Percentiles rank a stretch among this genome's conserved stretches.
phyloP scores from a whole-genome alignment of 2,113 vertebrate species.

The Pholis gunnellus region DNA sequence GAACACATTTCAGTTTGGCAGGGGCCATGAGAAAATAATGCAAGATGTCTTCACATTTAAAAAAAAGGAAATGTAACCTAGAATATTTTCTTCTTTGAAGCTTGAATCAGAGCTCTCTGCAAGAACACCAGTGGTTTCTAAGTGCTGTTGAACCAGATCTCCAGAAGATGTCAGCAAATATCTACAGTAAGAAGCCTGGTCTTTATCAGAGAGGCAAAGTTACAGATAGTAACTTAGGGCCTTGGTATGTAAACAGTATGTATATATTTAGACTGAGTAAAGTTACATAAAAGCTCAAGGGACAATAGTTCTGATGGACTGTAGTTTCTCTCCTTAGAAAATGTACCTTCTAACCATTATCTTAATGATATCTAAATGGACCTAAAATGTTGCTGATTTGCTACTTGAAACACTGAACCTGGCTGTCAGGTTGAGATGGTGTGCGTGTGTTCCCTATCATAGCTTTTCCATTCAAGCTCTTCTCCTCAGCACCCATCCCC shows the following conservation, averaged over 20 bases:
- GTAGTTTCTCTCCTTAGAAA: background rate
- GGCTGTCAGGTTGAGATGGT: background rate
- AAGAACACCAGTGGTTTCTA: background rate
- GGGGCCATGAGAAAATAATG: background rate
- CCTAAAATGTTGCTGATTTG: background rate
- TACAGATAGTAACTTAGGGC: conserved; percentile 1
- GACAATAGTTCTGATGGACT: background rate
- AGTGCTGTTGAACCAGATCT: conserved; percentile 35
- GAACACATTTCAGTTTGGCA: background rate
- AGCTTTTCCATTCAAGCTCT: background rate
- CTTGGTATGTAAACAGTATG: background rate
- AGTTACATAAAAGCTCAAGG: background rate
- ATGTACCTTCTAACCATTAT: background rate
- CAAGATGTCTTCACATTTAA: background rate
- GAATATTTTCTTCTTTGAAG: background rate
- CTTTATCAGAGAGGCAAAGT: conserved; percentile 15
- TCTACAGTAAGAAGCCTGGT: conserved; percentile 14
- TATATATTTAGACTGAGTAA: background rate
- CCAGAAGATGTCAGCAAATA: conserved; percentile 79
- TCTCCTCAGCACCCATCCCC: background rate
- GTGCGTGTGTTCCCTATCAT: background rate
- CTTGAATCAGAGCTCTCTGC: background rate
- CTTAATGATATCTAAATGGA: background rate
- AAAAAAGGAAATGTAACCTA: background rate
- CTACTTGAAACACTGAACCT: background rate